These are phyloP conservation scores for Pemphredon lugubris DNA, from an alignment of 2,888 invertebrate species.

Conservation along the genomic window DNA sequence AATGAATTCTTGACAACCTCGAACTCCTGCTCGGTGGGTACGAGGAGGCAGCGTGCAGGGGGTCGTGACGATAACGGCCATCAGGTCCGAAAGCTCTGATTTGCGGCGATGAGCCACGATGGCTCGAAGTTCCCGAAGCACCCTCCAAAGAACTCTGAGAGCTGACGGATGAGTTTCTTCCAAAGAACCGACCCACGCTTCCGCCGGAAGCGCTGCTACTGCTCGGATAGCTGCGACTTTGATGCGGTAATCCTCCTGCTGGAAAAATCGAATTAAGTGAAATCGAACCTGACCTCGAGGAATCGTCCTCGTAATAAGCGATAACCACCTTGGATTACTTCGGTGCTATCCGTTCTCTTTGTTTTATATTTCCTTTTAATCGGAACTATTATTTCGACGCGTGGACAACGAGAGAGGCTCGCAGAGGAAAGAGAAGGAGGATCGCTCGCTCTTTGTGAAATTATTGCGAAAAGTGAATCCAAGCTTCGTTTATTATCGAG, in stretches of 20 bases:
- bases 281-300: constrained; percentile 9
- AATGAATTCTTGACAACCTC: constrained; percentile 62
- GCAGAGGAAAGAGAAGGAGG: background rate
- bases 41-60: constrained; percentile 74
- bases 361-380: constrained; percentile 30
- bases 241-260: constrained; percentile 81
- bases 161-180: constrained; percentile 90
- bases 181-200: constrained; percentile 81
- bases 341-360: background rate
- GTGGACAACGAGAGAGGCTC: too few relatives aligned
- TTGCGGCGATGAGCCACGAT: constrained; percentile 92
- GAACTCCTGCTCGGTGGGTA: constrained; percentile 76
- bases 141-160: constrained; percentile 92
- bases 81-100: constrained; percentile 92
- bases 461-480: too few relatives aligned
- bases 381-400: too few relatives aligned
- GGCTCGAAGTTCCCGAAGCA: constrained; percentile 83
- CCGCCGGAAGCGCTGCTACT: constrained; percentile 67
- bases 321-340: background rate
- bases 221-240: constrained; percentile 85
- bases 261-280: constrained; percentile 10
- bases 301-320: constrained; percentile 19
- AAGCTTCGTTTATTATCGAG: too few relatives aligned
- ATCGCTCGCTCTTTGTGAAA: too few relatives aligned
- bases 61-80: constrained; percentile 82